These are phyloP conservation scores for Onychomys torridus DNA, from an alignment of 2,797 vertebrate genomes.

Conservation along the genomic window DNA sequence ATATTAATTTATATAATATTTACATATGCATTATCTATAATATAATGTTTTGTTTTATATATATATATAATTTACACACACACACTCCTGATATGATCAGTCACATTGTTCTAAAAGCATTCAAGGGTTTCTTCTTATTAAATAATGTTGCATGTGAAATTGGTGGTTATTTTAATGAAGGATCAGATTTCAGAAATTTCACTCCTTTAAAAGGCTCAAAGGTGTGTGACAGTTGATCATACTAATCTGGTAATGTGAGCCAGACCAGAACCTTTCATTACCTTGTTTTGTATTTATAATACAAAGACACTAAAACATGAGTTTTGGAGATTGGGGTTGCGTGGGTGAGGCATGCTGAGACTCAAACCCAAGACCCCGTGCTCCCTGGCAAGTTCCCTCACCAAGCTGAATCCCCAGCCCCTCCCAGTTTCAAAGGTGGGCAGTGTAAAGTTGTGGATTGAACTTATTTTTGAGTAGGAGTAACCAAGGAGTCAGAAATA, in stretches of 20 bases:
- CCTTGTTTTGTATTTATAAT: neutral
- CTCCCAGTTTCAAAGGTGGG: neutral
- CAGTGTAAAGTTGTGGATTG: neutral
- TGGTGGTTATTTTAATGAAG: neutral
- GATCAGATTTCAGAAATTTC: neutral
- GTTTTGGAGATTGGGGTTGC: neutral
- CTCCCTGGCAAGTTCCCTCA: neutral
- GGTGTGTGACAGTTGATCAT: neutral
- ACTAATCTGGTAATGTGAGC: neutral
- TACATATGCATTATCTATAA: neutral
- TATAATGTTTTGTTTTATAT: neutral
- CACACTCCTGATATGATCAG: fast-evolving
- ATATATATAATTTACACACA: neutral
- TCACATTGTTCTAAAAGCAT: neutral
- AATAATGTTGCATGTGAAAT: neutral
- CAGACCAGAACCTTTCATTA: neutral
- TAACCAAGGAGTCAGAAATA: conserved; percentile 29
- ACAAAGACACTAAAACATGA: neutral
- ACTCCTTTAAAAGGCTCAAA: neutral
- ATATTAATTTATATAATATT: neutral
- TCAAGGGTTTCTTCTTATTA: conserved; percentile 3
- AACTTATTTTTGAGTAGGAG: conserved; percentile 23
- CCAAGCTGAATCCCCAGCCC: neutral
- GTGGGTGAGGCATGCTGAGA: too few species aligned
- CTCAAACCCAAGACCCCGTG: neutral